phyloP scores from a whole-genome alignment of 2,113 vertebrate genomes.

The Burhinus oedicnemus region DNA sequence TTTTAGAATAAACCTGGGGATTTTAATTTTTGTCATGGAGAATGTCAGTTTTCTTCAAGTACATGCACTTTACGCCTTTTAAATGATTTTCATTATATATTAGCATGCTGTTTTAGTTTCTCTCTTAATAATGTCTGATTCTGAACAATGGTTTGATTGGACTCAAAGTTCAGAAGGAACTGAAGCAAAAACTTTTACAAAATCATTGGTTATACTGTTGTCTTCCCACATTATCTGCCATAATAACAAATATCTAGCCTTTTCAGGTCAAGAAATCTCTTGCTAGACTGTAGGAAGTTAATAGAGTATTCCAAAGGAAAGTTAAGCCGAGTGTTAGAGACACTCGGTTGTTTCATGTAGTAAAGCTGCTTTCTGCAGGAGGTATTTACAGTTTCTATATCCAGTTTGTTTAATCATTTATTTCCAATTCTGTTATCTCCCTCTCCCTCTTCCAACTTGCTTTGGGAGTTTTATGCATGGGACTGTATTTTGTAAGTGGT shows the following conservation, averaged over 20 bases:
- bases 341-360: not conserved
- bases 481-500: not conserved
- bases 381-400: not conserved
- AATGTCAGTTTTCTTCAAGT: not conserved
- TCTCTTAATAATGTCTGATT: not conserved
- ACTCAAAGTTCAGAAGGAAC: not conserved
- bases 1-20: not conserved
- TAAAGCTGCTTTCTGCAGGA: not conserved
- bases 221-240: not conserved
- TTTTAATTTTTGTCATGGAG: not conserved
- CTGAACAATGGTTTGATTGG: not conserved
- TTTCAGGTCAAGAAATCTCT: not conserved
- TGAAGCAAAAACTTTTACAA: not conserved
- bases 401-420: not conserved
- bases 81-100: not conserved
- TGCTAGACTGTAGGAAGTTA: not conserved
- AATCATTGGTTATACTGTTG: not conserved
- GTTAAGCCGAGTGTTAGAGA: not conserved
- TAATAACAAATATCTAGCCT: not conserved
- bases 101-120: not conserved
- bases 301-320: not conserved
- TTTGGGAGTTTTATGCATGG: not conserved
- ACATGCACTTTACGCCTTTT: not conserved
- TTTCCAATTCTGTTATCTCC: not conserved
- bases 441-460: not conserved